These are phyloP conservation scores for Calcarius lapponicus DNA, from an alignment of 2,797 vertebrate species.

Conservation along the genomic window DNA sequence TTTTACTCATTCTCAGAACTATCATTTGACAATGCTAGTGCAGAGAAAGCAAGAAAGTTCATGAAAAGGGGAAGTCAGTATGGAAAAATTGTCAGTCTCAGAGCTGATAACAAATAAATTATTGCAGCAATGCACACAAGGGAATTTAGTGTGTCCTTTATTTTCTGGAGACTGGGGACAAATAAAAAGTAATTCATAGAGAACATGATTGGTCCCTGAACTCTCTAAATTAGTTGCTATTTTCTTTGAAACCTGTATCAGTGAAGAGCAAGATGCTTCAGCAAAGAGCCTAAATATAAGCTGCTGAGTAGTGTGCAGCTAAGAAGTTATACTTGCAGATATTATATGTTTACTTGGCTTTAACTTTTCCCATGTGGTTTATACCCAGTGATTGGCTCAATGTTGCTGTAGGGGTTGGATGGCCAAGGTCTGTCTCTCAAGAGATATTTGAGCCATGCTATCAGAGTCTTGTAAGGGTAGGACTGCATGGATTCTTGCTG, in stretches of 20 bases:
- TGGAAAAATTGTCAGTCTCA: not conserved
- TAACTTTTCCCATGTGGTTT: not conserved
- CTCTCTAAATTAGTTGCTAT: not conserved
- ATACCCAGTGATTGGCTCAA: not conserved
- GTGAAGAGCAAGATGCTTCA: not conserved
- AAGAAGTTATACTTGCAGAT: not conserved
- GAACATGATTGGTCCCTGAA: not conserved
- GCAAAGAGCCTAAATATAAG: not conserved
- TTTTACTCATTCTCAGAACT: not conserved
- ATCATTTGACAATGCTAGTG: not conserved
- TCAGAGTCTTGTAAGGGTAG: not conserved
- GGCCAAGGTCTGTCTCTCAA: not conserved
- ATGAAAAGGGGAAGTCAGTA: not conserved
- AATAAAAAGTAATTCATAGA: not conserved
- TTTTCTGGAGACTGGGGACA: not conserved
- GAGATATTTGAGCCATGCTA: not conserved
- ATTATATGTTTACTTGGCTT: not conserved
- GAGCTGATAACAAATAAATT: not conserved
- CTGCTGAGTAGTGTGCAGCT: not conserved
- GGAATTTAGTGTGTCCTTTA: not conserved
- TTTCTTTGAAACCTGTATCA: not conserved
- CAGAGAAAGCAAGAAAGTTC: not conserved
- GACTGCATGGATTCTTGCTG: not conserved
- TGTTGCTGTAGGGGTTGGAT: not conserved
- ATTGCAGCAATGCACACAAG: not conserved